phyloP scores from a whole-genome alignment of 2,888 invertebrate species.

The Ceramica pisi region DNA sequence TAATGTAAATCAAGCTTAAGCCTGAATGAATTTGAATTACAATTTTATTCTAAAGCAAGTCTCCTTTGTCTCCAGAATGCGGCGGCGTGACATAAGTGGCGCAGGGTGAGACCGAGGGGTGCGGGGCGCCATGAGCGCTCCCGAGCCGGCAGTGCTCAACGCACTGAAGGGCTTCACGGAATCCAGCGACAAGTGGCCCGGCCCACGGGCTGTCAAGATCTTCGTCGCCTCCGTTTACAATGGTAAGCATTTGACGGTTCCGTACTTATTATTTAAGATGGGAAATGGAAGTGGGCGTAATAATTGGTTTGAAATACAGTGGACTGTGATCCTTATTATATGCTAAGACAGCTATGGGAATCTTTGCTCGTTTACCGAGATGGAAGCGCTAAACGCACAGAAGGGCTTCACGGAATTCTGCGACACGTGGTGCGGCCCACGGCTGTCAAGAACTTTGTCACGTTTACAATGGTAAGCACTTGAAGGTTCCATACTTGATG shows the following conservation, averaged over 20 bases:
- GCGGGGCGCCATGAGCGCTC: constrained; percentile 86
- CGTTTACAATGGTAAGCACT: constrained; percentile 88
- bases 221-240: constrained; percentile 90
- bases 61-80: constrained; percentile 78
- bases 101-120: constrained; percentile 78
- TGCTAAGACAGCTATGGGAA: not conserved
- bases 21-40: not conserved
- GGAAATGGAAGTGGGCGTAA: not conserved
- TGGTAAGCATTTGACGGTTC: constrained; percentile 76
- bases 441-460: constrained; percentile 91
- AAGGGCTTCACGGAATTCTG: constrained; percentile 84
- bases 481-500: not conserved
- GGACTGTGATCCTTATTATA: not conserved
- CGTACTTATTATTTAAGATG: not conserved
- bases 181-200: constrained; percentile 89
- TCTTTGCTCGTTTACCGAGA: constrained; percentile 77
- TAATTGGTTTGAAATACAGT: too few species aligned
- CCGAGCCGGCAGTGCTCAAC: constrained; percentile 88
- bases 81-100: constrained; percentile 73
- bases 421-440: constrained; percentile 90
- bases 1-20: too few species aligned
- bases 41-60: constrained; percentile 8
- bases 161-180: constrained; percentile 87
- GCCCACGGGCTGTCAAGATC: constrained; percentile 91
- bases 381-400: constrained; percentile 88